These are phyloP conservation scores for Volucella inanis DNA, from an alignment of 2,888 invertebrate species.

Conservation along the genomic window DNA sequence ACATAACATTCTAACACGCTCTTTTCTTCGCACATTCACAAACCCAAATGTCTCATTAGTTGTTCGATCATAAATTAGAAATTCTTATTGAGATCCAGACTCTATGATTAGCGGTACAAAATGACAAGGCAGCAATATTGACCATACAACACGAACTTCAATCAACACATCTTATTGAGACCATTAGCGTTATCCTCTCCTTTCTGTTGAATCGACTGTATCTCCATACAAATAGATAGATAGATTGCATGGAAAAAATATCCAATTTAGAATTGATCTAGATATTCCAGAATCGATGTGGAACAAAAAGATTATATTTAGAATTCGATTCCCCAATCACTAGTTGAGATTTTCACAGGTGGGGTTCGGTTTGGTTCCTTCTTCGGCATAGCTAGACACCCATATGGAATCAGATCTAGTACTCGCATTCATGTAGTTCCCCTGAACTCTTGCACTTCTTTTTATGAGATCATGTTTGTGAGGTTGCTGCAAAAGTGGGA, in stretches of 20 bases:
- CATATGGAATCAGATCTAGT: not conserved
- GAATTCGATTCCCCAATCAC: conserved; percentile 33
- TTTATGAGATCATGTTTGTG: conserved; percentile 53
- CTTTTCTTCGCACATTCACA: too few species aligned
- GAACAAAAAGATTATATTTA: conserved; percentile 62
- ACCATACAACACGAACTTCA: conserved; percentile 28
- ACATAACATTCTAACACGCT: too few species aligned
- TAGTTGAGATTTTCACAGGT: conserved; percentile 41
- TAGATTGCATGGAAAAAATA: conserved; percentile 49
- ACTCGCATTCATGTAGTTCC: not conserved
- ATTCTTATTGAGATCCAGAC: conserved; percentile 11
- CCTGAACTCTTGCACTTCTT: not conserved
- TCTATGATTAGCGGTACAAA: conserved; percentile 15
- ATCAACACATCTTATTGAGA: conserved; percentile 52
- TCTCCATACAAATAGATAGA: not conserved
- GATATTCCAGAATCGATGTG: conserved; percentile 48
- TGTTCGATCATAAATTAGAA: conserved; percentile 29
- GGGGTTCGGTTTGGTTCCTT: conserved; percentile 24
- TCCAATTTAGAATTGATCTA: conserved; percentile 68
- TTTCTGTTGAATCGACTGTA: not conserved
- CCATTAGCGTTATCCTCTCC: conserved; percentile 33
- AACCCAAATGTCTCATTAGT: conserved; percentile 3
- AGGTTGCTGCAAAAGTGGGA: conserved; percentile 56
- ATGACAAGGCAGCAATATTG: conserved; percentile 23
- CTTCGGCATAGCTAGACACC: conserved; percentile 8